phyloP scores from a whole-genome alignment of 1,140 invertebrate genomes.

The Pachypeltis micranthus region DNA sequence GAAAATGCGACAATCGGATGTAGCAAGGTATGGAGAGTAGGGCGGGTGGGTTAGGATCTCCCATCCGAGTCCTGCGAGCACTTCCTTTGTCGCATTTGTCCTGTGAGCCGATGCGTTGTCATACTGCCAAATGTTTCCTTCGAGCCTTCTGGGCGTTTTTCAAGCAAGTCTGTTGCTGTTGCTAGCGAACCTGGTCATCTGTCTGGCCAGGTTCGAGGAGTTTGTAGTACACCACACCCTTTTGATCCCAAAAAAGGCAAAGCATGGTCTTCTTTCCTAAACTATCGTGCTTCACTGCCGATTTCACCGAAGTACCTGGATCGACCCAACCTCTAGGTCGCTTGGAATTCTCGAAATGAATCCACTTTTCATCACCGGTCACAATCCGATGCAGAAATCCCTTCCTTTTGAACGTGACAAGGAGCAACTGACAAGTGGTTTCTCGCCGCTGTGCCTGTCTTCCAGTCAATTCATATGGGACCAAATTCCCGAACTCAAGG shows the following conservation, averaged over 20 bases:
- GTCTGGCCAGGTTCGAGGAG: no score
- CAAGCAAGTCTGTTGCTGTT: no score
- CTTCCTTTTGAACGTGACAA: conserved; percentile 28
- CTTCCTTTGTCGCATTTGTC: no score
- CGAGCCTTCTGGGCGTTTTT: no score
- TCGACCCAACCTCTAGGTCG: conserved; percentile 26
- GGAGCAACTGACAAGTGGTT: conserved; percentile 27
- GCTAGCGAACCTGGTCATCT: no score
- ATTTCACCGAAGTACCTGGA: conserved; percentile 23
- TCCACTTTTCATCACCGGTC: conserved; percentile 22
- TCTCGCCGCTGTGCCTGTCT: conserved; percentile 21
- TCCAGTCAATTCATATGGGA: conserved; percentile 20
- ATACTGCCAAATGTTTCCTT: no score
- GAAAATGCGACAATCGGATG: no score
- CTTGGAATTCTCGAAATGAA: conserved; percentile 17
- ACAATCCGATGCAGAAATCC: conserved; percentile 28
- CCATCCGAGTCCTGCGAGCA: no score
- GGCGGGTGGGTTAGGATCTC: no score
- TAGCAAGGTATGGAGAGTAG: no score
- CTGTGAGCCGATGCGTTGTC: no score
- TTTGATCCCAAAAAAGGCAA: conserved; percentile 32
- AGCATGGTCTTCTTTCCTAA: conserved; percentile 24
- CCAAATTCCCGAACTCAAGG: no score
- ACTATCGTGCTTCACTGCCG: conserved; percentile 22
- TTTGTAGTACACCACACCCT: conserved; percentile 30